Evolutionary conservation across 2,797 vertebrate species (phyloP).

Genomic region (Aldrovandia affinis): DNA sequence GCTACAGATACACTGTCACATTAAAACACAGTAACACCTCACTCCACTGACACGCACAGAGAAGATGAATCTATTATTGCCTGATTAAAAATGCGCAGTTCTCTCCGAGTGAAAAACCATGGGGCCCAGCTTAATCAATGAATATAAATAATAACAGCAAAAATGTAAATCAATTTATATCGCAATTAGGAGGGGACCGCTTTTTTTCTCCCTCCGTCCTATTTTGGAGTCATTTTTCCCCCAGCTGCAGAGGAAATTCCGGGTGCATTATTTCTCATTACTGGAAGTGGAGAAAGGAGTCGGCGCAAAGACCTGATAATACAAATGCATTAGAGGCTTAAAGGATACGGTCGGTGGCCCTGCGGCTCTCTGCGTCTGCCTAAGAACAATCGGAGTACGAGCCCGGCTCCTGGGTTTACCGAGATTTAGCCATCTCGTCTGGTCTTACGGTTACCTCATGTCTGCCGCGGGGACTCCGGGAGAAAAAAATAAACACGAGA

Average conservation of each 20-base stretch:
- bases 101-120: conserved; percentile 40
- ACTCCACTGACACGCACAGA: conserved; percentile 35
- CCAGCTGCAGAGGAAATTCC: conserved; percentile 12
- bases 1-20: conserved; percentile 34
- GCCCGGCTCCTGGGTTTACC: conserved; percentile 21
- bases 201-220: conserved; percentile 20
- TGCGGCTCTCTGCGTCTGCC: not conserved
- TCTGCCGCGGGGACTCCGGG: not conserved
- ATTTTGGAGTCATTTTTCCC: conserved; percentile 18
- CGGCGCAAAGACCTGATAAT: conserved; percentile 20
- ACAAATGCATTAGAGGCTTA: conserved; percentile 35
- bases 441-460: conserved; percentile 7
- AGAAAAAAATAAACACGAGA: conserved; percentile 19
- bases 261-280: conserved; percentile 26
- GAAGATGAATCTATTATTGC: conserved; percentile 39
- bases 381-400: conserved; percentile 18
- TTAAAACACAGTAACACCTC: conserved; percentile 44
- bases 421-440: conserved; percentile 16
- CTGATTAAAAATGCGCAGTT: conserved; percentile 37
- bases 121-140: conserved; percentile 29
- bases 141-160: conserved; percentile 30
- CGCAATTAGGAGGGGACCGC: conserved; percentile 23
- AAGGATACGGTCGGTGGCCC: conserved; percentile 11
- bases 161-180: conserved; percentile 41
- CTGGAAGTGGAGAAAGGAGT: conserved; percentile 23